These are phyloP conservation scores for Babyrousa celebensis DNA, from an alignment of 2,797 vertebrate genomes.

Conservation along the genomic window DNA sequence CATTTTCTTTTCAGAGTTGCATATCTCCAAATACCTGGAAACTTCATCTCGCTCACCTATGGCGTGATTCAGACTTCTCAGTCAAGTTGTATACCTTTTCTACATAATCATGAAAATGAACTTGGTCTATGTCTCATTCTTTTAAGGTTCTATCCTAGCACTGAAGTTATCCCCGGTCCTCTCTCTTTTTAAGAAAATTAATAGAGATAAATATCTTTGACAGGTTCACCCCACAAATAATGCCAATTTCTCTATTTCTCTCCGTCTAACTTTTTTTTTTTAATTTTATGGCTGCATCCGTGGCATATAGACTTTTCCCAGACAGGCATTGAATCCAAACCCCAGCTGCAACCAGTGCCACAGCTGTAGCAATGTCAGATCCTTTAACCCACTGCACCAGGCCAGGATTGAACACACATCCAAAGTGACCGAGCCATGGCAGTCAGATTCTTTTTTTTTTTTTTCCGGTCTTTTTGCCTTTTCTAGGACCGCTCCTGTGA, in stretches of 20 bases:
- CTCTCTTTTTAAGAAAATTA: slow-evolving; percentile 19
- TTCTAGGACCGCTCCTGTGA: too few relatives aligned
- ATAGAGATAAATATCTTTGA: neutral
- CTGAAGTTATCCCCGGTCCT: neutral
- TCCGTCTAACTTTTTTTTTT: neutral
- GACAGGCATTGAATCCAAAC: too few relatives aligned
- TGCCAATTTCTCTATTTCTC: neutral
- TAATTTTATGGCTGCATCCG: too few relatives aligned
- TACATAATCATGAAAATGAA: neutral
- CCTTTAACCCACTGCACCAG: too few relatives aligned
- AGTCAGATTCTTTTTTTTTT: too few relatives aligned
- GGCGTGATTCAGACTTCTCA: neutral
- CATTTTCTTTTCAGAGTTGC: neutral
- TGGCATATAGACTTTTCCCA: too few relatives aligned
- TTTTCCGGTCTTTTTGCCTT: too few relatives aligned
- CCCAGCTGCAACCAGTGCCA: too few relatives aligned
- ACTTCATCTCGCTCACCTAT: neutral
- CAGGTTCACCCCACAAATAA: neutral
- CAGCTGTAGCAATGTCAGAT: too few relatives aligned
- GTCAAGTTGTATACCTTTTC: neutral
- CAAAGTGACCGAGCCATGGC: too few relatives aligned
- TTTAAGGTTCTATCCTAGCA: neutral
- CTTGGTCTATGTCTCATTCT: neutral
- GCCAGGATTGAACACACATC: too few relatives aligned
- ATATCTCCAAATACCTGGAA: neutral